These are phyloP conservation scores for Salvelinus alpinus DNA, from an alignment of 2,113 vertebrate species.

Conservation along the genomic window DNA sequence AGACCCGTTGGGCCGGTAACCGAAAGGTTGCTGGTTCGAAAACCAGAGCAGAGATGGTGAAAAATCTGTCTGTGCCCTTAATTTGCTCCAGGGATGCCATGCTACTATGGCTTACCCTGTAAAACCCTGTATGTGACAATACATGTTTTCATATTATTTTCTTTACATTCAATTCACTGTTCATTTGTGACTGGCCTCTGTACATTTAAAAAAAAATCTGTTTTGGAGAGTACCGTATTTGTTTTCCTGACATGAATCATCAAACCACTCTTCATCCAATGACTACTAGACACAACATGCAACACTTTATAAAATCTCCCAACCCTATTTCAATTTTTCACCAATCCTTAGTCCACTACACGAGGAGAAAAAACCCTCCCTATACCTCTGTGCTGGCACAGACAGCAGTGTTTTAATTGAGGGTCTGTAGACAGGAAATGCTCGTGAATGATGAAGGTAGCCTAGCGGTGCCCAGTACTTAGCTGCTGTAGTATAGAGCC, in stretches of 20 bases:
- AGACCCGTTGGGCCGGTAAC: no score
- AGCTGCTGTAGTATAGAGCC: constrained; percentile 34
- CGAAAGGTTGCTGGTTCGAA: no score
- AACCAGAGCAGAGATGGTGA: no score
- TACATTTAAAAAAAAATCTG: neutral
- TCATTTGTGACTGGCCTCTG: no score
- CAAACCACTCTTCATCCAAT: neutral
- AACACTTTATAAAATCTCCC: neutral
- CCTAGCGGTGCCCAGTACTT: constrained; percentile 35
- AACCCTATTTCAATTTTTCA: neutral
- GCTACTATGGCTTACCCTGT: no score
- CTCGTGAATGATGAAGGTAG: constrained; percentile 57
- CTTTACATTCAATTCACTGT: no score
- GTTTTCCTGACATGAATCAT: neutral
- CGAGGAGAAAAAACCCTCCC: no score
- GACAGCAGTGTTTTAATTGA: constrained; percentile 65
- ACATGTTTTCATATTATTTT: no score
- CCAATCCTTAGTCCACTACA: no score
- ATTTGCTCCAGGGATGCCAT: no score
- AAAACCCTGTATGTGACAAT: no score
- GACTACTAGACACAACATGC: neutral
- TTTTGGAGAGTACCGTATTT: neutral
- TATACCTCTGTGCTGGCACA: constrained; percentile 41
- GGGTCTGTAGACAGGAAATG: constrained; percentile 71
- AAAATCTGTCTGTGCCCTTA: no score